These are phyloP conservation scores for Neodiprion lecontei DNA, from an alignment of 1,140 invertebrate species.

Conservation along the genomic window DNA sequence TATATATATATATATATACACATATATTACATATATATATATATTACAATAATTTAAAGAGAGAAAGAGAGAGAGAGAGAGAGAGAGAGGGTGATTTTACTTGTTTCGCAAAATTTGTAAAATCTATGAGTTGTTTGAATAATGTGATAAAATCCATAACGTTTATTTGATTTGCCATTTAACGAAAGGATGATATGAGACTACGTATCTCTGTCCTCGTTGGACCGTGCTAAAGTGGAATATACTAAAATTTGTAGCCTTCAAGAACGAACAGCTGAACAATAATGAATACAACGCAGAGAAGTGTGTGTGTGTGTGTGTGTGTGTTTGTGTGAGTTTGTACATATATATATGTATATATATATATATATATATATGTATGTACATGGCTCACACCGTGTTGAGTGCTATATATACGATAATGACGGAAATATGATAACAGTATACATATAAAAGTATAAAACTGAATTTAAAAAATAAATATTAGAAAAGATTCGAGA, in stretches of 20 bases:
- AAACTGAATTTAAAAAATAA: not conserved
- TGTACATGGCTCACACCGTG: not conserved
- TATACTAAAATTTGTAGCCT: not conserved
- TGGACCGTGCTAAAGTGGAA: too few relatives aligned
- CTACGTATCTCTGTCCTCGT: too few relatives aligned
- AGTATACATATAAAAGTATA: not conserved
- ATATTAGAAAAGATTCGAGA: too few relatives aligned
- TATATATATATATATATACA: too few relatives aligned
- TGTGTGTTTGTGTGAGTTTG: not conserved
- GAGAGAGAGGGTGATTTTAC: not conserved
- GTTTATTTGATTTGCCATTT: not conserved
- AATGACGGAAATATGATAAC: not conserved
- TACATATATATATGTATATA: too few relatives aligned
- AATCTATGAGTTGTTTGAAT: not conserved
- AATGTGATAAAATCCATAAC: not conserved
- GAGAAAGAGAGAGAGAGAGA: constrained; percentile 1
- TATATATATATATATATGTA: not conserved
- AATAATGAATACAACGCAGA: constrained; percentile 16
- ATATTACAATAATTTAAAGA: not conserved
- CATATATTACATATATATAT: too few relatives aligned
- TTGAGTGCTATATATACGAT: not conserved
- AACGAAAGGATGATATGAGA: too few relatives aligned
- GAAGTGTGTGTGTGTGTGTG: too few relatives aligned
- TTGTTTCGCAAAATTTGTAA: not conserved
- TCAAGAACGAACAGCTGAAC: constrained; percentile 11